These are phyloP conservation scores for Alaudala cheleensis DNA, from an alignment of 2,113 vertebrate species.

Conservation along the genomic window DNA sequence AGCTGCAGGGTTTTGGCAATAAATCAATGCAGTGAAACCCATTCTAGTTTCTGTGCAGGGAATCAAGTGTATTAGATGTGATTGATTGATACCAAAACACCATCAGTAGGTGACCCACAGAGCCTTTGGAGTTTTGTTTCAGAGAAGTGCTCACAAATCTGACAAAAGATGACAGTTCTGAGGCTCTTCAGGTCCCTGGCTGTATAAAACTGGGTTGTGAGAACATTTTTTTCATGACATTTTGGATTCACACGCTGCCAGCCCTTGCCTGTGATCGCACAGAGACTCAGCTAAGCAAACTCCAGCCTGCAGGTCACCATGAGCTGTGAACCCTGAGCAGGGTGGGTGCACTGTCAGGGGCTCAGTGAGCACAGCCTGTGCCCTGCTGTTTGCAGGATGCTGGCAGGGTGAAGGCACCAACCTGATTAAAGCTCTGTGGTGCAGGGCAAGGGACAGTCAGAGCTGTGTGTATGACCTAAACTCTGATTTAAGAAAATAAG, in stretches of 20 bases:
- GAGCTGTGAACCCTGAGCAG: neutral
- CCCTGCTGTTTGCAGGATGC: neutral
- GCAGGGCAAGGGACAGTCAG: neutral
- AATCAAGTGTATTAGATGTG: neutral
- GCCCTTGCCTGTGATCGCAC: neutral
- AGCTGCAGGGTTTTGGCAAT: neutral
- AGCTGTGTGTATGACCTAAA: neutral
- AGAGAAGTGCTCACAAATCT: neutral
- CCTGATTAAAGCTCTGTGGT: neutral
- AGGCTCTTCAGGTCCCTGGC: neutral
- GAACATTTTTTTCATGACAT: neutral
- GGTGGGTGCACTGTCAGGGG: accelerated
- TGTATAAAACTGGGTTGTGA: neutral
- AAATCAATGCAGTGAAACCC: neutral
- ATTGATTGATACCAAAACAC: neutral
- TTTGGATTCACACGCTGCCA: neutral
- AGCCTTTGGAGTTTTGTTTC: neutral
- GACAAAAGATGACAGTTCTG: neutral
- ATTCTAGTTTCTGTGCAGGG: neutral
- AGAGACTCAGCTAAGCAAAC: neutral
- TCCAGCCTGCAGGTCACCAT: neutral
- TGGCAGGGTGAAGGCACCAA: no score
- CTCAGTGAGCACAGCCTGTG: neutral
- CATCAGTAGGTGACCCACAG: neutral
- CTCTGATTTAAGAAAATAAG: neutral